Percentiles rank a stretch among this genome's conserved stretches.
These are phyloP conservation scores for Xiphias gladius DNA, from an alignment of 2,113 vertebrate genomes.

Conservation along the genomic window DNA sequence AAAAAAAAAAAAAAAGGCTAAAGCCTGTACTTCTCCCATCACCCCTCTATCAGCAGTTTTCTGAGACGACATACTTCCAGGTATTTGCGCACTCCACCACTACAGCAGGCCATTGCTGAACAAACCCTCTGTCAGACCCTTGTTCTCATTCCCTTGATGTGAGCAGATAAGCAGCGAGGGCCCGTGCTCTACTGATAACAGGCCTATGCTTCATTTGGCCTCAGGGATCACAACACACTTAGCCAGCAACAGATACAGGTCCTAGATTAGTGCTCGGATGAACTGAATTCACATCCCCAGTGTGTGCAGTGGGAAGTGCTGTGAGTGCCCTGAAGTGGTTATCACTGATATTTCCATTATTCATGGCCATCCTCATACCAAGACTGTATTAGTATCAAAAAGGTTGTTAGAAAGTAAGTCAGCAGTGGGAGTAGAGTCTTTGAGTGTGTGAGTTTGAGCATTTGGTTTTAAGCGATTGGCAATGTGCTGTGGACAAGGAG, in stretches of 20 bases:
- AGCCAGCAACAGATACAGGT: constrained; percentile 71
- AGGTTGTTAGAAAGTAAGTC: constrained; percentile 66
- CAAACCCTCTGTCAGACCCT: constrained; percentile 57
- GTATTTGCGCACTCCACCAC: constrained; percentile 51
- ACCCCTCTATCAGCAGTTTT: constrained; percentile 9
- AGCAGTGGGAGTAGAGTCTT: constrained; percentile 32
- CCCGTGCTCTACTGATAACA: constrained; percentile 71
- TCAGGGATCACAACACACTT: constrained; percentile 70
- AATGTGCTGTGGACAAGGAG: constrained; percentile 51
- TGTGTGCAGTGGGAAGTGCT: constrained; percentile 49
- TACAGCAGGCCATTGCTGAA: constrained; percentile 38
- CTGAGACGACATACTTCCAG: constrained; percentile 56
- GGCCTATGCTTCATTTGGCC: constrained; percentile 76
- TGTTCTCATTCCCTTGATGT: constrained; percentile 70
- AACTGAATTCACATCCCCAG: constrained; percentile 52
- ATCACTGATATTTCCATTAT: constrained; percentile 71
- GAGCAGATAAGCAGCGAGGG: constrained; percentile 71
- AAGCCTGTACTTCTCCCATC: too few species aligned
- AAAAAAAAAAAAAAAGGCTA: too few species aligned
- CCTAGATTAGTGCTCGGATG: constrained; percentile 66
- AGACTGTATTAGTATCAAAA: constrained; percentile 49
- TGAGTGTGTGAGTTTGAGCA: constrained; percentile 25
- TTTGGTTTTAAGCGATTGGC: constrained; percentile 65
- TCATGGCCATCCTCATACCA: constrained; percentile 48
- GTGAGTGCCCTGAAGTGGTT: constrained; percentile 62